Evolutionary conservation across 2,113 vertebrate genomes (phyloP), one percentile per base, ranked within the genome.

Genomic region (Pituophis catenifer): DNA sequence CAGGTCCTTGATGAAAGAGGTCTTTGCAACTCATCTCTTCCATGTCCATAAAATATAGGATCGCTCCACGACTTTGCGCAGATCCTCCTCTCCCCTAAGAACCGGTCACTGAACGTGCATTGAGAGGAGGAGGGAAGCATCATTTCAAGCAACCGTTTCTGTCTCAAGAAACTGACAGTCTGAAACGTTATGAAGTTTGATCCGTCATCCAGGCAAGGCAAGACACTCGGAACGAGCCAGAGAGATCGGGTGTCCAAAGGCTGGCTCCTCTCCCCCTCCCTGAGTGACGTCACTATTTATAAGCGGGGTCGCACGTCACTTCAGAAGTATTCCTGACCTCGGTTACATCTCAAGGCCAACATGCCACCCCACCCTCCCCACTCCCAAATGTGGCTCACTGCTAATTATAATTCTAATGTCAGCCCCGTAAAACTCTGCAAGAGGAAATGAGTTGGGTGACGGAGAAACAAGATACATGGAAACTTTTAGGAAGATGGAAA

Each of bases 321-420:
- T 48, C 26, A 8, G 3, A 23, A 53, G 65, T 15, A 65, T 65
- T 53, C 48, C 1, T 21, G 23, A 29, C 50, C n/a, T 23, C 19
- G 1, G 29, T 10, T 24, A 0, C 3, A 10, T 81, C 23, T 29
- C 75, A 19, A 29, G 12, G 86, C 5, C 4, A 53, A n/a, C 1
- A 12, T 23, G 11, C 17, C 8, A 3, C 44, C 8, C n/a, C 2
- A 2, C 1, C 53, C 1, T n/a, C n/a, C n/a, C n/a, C n/a, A n/a
- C n/a, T n/a, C 21, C 19, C 15, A 54, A 86, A 8, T 29, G 23
- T 7, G 62, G 48, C 55, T 33, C 55, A 52, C 4, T 23, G 55
- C 57, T 87, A 92, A 53, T 62, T 62, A 88, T 92, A 87, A 57
- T 29, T 33, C 48, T 38, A 5, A 12, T 52, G 15, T 44, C 17